Base-by-base conservation (phyloP, 2,888 invertebrate genomes). In the Drosophila paramelanica region DNA sequence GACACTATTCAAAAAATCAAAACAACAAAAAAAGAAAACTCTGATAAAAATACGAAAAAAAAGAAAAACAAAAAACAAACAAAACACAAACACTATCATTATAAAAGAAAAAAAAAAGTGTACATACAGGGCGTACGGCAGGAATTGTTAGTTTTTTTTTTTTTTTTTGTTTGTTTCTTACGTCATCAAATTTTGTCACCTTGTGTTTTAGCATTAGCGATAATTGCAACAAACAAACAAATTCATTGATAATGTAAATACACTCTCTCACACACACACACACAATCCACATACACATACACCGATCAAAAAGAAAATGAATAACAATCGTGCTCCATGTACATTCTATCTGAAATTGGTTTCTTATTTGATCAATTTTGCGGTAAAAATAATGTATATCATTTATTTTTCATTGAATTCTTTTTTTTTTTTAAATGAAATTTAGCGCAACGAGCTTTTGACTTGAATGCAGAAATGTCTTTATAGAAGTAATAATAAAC, bases 191-290 rank as follows among this genome's bases (percentile, higher is more conserved):
- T 43, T 65, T 69, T 43, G 23, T 64, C 72, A 56, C 43, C 61
- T 56, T 67, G 61, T 65, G 58, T 62, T 62, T 59, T 67, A 81
- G 72, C 67, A 33, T 59, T 64, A 62, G 55, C 76, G 62, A 49
- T 74, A 74, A 68, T 64, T 68, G 53, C 49, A 66, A 68, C 56
- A 68, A 62, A 56, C 41, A 55, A 53, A 46, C 23, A 55, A 36
- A 31, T 66, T 75, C 73, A 78, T 78, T 47, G 42, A 67, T 67
- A 55, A 42, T 78, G 75, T 78, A 78, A 78, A 78, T 78, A 78
- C 64, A 75, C 62, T 50, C 68, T 38, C 46, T 39, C 50, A 61
- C 41, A 41, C 38, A 57, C 33, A 50, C 31, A 20, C 46, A 38
- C 53, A 47, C 13, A 41, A 20, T 42, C 33, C 53, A 47, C 13